Evolutionary conservation across 2,888 invertebrate species (phyloP).

Genomic region (Barypeithes pellucidus): DNA sequence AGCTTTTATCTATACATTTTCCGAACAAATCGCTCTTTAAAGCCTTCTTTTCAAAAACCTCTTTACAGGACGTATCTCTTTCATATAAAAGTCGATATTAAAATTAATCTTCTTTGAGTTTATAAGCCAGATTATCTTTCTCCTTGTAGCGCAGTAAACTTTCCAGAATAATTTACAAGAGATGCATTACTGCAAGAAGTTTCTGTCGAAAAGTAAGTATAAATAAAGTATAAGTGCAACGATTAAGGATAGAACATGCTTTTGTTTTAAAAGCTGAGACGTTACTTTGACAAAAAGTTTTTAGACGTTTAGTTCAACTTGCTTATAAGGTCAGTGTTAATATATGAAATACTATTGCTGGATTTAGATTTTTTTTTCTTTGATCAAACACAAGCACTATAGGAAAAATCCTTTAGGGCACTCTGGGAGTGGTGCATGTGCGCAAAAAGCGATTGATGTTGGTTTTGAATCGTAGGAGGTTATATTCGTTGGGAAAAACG

Average conservation of each 20-base stretch:
- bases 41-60: slow-evolving; percentile 1
- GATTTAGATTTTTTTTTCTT: too few relatives aligned
- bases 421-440: too few relatives aligned
- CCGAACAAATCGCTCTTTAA: neutral
- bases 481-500: too few relatives aligned
- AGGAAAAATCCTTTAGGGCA: too few relatives aligned
- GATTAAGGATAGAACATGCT: neutral
- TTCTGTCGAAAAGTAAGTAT: slow-evolving; percentile 2
- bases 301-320: too few relatives aligned
- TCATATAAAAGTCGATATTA: slow-evolving; percentile 20
- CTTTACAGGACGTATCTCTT: slow-evolving; percentile 13
- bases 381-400: too few relatives aligned
- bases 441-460: too few relatives aligned
- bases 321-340: too few relatives aligned
- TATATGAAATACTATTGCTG: too few relatives aligned
- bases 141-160: slow-evolving; percentile 26
- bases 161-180: slow-evolving; percentile 19
- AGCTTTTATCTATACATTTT: slow-evolving; percentile 7
- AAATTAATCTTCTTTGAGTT: slow-evolving; percentile 29
- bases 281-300: too few relatives aligned
- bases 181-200: slow-evolving; percentile 29
- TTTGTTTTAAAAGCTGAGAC: neutral
- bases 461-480: too few relatives aligned
- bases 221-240: slow-evolving; percentile 16
- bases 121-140: slow-evolving; percentile 25